These are phyloP conservation scores for Poeciliopsis paucimaculata DNA, from an alignment of 2,797 vertebrate species.

Conservation along the genomic window DNA sequence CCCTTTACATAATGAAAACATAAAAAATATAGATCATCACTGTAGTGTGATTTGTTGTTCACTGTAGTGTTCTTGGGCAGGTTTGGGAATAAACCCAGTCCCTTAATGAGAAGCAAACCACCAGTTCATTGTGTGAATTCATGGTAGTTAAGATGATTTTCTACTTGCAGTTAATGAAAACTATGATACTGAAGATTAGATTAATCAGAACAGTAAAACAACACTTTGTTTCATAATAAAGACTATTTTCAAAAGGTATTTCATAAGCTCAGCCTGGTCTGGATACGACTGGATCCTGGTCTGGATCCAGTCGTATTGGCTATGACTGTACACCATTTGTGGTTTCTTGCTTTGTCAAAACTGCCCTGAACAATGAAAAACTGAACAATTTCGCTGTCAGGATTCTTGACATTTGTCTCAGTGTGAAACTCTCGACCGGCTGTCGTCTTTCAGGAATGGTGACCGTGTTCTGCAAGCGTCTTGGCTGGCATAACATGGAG, in stretches of 20 bases:
- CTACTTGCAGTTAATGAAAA: not conserved
- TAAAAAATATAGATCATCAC: not conserved
- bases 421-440: not conserved
- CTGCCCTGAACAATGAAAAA: not conserved
- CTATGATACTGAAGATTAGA: not conserved
- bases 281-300: too few species aligned
- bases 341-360: not conserved
- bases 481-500: constrained; percentile 98
- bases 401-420: not conserved
- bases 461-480: constrained; percentile 92
- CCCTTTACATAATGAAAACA: not conserved
- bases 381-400: not conserved
- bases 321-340: not conserved
- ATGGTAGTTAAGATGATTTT: not conserved
- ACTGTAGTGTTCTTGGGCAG: not conserved
- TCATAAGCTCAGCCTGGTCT: too few species aligned
- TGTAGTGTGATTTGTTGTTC: not conserved
- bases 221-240: not conserved
- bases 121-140: not conserved
- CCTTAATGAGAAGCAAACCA: not conserved
- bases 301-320: too few species aligned
- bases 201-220: not conserved
- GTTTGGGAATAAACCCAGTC: not conserved
- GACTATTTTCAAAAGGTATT: not conserved
- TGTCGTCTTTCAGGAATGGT: constrained; percentile 88